phyloP scores from a whole-genome alignment of 1,140 invertebrate species.

The Sminthurides bifidus region DNA sequence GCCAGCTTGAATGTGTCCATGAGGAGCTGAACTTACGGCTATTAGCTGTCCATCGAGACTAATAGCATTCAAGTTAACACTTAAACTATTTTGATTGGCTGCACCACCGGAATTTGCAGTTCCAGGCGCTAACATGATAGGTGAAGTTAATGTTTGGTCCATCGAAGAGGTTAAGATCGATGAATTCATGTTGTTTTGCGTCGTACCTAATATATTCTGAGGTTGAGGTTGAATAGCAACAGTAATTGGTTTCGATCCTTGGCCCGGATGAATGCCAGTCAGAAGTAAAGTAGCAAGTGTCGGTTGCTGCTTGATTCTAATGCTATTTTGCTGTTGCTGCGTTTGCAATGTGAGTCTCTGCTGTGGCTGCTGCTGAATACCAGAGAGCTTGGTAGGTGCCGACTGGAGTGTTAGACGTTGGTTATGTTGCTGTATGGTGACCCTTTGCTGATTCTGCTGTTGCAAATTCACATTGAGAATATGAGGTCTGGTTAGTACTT shows the following conservation, averaged over 20 bases:
- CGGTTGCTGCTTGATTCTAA: slow-evolving; percentile 21
- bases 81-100: slow-evolving; percentile 7
- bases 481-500: slow-evolving; percentile 28
- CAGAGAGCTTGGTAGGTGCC: background rate
- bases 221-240: slow-evolving; percentile 30
- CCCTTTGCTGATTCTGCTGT: slow-evolving; percentile 18
- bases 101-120: background rate
- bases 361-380: background rate
- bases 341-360: background rate
- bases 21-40: background rate
- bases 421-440: slow-evolving; percentile 8
- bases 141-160: slow-evolving; percentile 10
- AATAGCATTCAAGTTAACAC: slow-evolving; percentile 28
- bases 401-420: too few species aligned
- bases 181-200: slow-evolving; percentile 2
- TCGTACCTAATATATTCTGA: slow-evolving; percentile 8
- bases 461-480: slow-evolving; percentile 27
- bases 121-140: slow-evolving; percentile 9
- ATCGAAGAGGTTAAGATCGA: slow-evolving; percentile 9
- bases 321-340: background rate
- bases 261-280: slow-evolving; percentile 6
- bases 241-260: slow-evolving; percentile 23
- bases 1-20: too few species aligned
- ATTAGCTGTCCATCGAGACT: slow-evolving; percentile 26
- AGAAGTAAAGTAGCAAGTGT: slow-evolving; percentile 25